phyloP scores from a whole-genome alignment of 1,140 invertebrate species.

The Cydia pomonella region DNA sequence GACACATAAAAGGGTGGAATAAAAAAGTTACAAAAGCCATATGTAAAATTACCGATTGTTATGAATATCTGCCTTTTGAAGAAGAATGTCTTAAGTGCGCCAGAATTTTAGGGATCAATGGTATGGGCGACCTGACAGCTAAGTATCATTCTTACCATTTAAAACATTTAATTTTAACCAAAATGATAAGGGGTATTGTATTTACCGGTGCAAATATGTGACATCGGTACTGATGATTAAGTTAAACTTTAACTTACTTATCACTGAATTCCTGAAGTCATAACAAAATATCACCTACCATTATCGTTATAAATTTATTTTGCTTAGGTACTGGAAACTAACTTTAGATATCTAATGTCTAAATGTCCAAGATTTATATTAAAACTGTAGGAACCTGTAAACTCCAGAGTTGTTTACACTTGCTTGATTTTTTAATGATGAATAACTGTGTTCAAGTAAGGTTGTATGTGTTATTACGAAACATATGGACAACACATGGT shows the following conservation, averaged over 20 bases:
- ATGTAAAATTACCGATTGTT: constrained; percentile 61
- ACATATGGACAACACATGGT: constrained; percentile 70
- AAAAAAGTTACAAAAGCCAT: constrained; percentile 65
- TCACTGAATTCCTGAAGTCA: no score
- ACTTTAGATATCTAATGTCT: no score
- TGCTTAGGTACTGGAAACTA: no score
- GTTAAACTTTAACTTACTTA: no score
- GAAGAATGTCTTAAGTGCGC: constrained; percentile 12
- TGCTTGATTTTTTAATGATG: neutral
- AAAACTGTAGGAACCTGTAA: neutral
- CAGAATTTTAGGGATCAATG: constrained; percentile 8
- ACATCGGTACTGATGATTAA: no score
- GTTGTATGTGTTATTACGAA: constrained; percentile 59
- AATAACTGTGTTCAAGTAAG: constrained; percentile 10
- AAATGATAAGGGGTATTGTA: no score
- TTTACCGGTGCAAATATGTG: no score
- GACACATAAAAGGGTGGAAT: constrained; percentile 55
- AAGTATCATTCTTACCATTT: no score
- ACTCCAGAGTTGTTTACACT: neutral
- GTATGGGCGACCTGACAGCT: neutral
- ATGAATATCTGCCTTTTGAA: constrained; percentile 48
- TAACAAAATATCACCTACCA: no score
- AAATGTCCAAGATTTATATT: no score
- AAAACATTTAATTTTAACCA: no score
- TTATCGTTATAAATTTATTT: no score